Evolutionary conservation across 2,888 invertebrate species (phyloP), one percentile per base, ranked within the genome.

Genomic region (Pecten maximus): DNA sequence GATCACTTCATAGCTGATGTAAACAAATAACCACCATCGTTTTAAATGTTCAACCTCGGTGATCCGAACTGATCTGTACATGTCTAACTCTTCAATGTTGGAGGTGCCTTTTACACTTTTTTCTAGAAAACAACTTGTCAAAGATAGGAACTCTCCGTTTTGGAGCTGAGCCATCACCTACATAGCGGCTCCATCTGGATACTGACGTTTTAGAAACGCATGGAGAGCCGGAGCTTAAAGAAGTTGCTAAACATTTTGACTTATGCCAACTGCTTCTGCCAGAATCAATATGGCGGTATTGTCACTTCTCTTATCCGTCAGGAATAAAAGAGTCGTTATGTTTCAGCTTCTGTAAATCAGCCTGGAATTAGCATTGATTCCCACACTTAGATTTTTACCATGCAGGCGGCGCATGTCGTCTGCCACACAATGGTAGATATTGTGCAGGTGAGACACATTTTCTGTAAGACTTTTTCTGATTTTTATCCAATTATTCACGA

Each of bases 231-330:
- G 54, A 54, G 74, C 35, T 74, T 74, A 74, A 35, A 74, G 28
- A 74, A 74, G 74, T 35, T 74, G 74, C 35, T 74, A 74, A 74
- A 74, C 74, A 74, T 74, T 74, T 74, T 74, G 74, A 74, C 74
- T 74, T 74, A 35, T 35, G 74, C 74, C 74, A 74, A 74, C 28
- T 35, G 35, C 74, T 74, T 23, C 74, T 74, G 74, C 74, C 74
- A 74, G 74, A 74, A 74, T 35, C 74, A 74, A 74, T 74, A 74
- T 74, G 35, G 35, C 12, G 23, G 74, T 74, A 28, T 74, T 74
- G 74, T 74, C 74, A 35, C 28, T 74, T 23, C 74, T 10, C 74
- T 74, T 74, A 74, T 35, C 74, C 74, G 6, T 74, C 74, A 74
- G 74, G 35, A 74, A 74, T 74, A 74, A 74, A 74, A 35, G 74